Percentiles rank a stretch among this genome's conserved stretches.
Evolutionary conservation across 2,797 vertebrate species (phyloP).

Genomic region (Fratercula arctica): DNA sequence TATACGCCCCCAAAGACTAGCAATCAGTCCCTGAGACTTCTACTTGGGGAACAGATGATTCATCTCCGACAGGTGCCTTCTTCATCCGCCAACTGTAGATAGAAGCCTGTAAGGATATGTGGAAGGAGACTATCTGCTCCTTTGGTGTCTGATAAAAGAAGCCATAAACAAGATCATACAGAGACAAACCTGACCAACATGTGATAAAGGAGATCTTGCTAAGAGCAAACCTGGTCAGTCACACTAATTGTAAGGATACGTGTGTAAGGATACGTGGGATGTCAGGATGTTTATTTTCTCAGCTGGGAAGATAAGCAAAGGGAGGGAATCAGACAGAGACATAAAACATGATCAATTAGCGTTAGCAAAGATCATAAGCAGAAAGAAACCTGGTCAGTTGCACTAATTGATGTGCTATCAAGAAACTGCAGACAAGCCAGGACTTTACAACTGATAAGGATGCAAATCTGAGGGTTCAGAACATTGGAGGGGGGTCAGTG

Average conservation of each 20-base stretch:
- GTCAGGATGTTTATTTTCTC: not conserved
- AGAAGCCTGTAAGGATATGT: not conserved
- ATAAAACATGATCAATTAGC: not conserved
- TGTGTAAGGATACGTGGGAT: not conserved
- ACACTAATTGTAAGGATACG: not conserved
- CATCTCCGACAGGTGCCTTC: not conserved
- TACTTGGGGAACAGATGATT: not conserved
- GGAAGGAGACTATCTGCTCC: not conserved
- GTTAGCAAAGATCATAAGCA: not conserved
- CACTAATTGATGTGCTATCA: not conserved
- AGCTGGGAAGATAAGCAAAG: not conserved
- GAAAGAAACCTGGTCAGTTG: not conserved
- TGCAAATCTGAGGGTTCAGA: not conserved
- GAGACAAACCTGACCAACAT: not conserved
- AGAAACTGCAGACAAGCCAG: not conserved
- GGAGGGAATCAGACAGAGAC: not conserved
- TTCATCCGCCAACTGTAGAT: not conserved
- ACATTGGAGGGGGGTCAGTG: not conserved
- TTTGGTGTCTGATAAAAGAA: not conserved
- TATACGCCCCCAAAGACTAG: not conserved
- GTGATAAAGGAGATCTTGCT: not conserved
- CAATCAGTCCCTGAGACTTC: not conserved
- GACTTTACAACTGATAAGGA: not conserved
- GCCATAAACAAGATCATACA: not conserved
- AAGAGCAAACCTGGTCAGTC: not conserved